Conservation (phyloP, 2,797 vertebrate species). For the Sebastolobus altivelis region DNA sequence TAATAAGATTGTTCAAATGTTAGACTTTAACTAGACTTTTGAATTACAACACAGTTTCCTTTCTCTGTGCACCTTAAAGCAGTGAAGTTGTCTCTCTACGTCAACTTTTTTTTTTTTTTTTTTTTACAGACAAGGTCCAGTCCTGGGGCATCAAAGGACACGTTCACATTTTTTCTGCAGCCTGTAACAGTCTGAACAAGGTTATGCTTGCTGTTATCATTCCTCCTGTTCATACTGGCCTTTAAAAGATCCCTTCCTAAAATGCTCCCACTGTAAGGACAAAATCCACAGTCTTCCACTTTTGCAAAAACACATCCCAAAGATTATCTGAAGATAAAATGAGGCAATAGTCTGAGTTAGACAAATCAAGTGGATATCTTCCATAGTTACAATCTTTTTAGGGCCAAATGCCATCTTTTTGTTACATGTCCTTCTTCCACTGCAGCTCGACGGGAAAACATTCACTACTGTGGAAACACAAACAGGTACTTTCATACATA, state of each 20-base stretch:
- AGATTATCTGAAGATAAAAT: background rate
- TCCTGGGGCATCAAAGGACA: background rate
- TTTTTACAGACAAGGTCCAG: background rate
- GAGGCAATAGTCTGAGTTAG: background rate
- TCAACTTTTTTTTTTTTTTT: background rate
- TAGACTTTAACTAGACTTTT: background rate
- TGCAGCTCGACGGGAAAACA: background rate
- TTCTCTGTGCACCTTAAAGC: background rate
- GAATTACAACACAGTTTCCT: background rate
- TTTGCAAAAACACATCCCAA: background rate
- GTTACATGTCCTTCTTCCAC: background rate
- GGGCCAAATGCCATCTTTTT: background rate
- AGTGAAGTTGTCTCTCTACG: background rate
- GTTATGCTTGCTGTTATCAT: background rate
- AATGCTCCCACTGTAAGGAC: background rate
- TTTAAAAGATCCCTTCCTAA: background rate
- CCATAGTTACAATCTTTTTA: background rate
- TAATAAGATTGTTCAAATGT: background rate
- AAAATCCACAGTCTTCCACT: background rate
- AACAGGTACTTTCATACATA: background rate
- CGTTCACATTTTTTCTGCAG: background rate
- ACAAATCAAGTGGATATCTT: background rate
- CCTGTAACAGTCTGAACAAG: no score
- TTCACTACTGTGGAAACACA: background rate
- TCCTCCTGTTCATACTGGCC: background rate